phyloP scores from a whole-genome alignment of 2,888 invertebrate species.

The Sepioteuthis lessoniana region DNA sequence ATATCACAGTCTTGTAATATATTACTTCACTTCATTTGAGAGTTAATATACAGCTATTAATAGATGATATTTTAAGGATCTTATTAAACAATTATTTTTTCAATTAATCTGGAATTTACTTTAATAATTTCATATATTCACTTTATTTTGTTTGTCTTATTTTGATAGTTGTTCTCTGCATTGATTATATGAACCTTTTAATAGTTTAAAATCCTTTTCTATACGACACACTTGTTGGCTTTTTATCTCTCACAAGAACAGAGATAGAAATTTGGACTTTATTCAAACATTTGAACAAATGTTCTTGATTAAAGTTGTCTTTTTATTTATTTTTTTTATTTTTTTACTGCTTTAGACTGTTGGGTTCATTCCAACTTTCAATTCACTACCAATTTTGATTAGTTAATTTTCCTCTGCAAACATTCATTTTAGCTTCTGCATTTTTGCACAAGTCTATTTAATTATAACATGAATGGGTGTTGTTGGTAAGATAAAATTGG shows the following conservation, averaged over 20 bases:
- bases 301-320: neutral
- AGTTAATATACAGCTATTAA: neutral
- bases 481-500: slow-evolving; percentile 5
- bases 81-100: neutral
- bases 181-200: neutral
- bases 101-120: neutral
- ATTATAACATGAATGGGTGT: slow-evolving; percentile 33
- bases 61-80: neutral
- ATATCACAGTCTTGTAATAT: neutral
- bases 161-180: neutral
- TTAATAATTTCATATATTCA: neutral
- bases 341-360: neutral
- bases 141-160: neutral
- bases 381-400: neutral
- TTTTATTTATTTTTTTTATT: neutral
- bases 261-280: neutral
- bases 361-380: neutral
- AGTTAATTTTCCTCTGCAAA: slow-evolving; percentile 33
- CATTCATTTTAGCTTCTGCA: slow-evolving; percentile 33
- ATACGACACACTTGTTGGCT: neutral
- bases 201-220: neutral
- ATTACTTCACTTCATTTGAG: neutral
- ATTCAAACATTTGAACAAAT: slow-evolving; percentile 33
- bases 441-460: neutral
- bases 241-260: neutral